These are phyloP conservation scores for Drosophila nr. perissopoda DNA, from an alignment of 2,888 invertebrate genomes.

Conservation along the genomic window DNA sequence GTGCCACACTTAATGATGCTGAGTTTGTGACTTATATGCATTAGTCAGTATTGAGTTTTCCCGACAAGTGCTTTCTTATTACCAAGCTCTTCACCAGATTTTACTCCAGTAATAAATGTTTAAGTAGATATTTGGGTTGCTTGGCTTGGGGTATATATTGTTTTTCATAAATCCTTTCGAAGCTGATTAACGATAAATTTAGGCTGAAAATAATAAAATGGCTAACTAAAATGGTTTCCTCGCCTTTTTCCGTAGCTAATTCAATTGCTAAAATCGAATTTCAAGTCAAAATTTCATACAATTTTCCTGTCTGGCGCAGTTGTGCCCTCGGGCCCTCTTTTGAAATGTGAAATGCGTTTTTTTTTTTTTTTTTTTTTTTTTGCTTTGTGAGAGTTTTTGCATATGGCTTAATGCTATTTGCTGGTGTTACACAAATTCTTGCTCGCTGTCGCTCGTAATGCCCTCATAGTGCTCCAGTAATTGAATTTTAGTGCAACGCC, in stretches of 20 bases:
- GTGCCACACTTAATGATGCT: neutral
- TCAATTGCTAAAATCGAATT: slow-evolving; percentile 1
- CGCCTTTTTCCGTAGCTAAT: neutral
- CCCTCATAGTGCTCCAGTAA: slow-evolving; percentile 32
- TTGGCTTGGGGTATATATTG: neutral
- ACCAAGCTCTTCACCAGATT: neutral
- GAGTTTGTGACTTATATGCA: neutral
- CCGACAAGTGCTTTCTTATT: neutral
- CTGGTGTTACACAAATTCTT: slow-evolving; percentile 3
- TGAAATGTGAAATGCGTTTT: neutral
- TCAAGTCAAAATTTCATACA: neutral
- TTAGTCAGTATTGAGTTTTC: neutral
- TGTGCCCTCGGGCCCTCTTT: neutral
- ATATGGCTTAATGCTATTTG: slow-evolving; percentile 11
- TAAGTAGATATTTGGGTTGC: neutral
- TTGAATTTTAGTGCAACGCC: slow-evolving; percentile 49
- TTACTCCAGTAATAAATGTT: neutral
- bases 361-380: neutral
- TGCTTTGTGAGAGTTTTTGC: neutral
- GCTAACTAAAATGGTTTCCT: neutral
- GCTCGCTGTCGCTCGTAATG: slow-evolving; percentile 10
- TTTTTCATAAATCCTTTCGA: neutral
- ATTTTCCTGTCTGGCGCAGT: neutral
- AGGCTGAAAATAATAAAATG: neutral
- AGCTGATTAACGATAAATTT: neutral